Conservation (phyloP, 2,113 vertebrate genomes). For the Nibea coibor region DNA sequence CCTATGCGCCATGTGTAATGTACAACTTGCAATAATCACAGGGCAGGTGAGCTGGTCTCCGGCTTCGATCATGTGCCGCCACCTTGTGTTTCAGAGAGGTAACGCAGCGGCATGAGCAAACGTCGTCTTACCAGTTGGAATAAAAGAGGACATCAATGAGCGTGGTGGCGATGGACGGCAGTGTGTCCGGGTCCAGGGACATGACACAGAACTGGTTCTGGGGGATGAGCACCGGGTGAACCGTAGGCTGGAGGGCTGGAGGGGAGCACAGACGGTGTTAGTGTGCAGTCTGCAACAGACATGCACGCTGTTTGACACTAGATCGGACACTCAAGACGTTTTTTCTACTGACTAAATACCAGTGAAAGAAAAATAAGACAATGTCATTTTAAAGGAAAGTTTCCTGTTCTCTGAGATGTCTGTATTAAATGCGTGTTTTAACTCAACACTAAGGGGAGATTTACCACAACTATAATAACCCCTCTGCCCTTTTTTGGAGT, state of each 20-base stretch:
- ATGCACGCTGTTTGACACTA: not conserved
- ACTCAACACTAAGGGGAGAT: not conserved
- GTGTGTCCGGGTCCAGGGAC: constrained; percentile 93
- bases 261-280: not conserved
- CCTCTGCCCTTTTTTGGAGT: not conserved
- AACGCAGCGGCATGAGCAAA: not conserved
- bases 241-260: constrained; percentile 85
- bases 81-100: constrained; percentile 31
- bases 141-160: constrained; percentile 98
- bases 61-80: constrained; percentile 44
- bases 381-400: not conserved
- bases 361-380: not conserved
- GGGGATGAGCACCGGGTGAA: constrained; percentile 95
- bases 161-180: constrained; percentile 94
- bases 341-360: not conserved
- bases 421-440: not conserved
- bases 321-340: not conserved
- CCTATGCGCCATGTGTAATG: not conserved
- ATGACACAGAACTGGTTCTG: constrained; percentile 95
- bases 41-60: not conserved
- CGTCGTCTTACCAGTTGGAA: constrained; percentile 86
- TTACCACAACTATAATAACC: not conserved
- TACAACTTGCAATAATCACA: not conserved
- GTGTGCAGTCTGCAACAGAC: not conserved
- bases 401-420: not conserved